Conservation (phyloP, 1,140 invertebrate genomes). For the Colletes latitarsis region DNA sequence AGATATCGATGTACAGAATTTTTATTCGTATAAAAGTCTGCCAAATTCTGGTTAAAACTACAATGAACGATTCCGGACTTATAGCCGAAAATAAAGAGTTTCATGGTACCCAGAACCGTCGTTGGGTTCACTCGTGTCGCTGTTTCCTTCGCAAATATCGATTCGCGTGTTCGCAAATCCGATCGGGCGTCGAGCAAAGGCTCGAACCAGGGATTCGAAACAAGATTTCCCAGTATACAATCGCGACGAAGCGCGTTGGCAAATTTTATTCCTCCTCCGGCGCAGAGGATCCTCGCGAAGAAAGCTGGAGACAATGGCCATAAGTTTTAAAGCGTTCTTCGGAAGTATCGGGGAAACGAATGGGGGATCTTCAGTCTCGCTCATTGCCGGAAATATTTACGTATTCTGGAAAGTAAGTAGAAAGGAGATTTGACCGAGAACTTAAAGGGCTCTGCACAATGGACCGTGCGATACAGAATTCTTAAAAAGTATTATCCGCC, state of each 20-base stretch:
- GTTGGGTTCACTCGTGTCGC: background rate
- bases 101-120: no score
- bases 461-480: no score
- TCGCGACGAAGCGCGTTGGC: background rate
- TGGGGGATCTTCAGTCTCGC: background rate
- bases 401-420: background rate
- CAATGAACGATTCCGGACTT: no score
- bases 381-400: background rate
- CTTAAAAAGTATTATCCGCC: no score
- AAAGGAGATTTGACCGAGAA: background rate
- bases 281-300: background rate
- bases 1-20: no score
- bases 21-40: no score
- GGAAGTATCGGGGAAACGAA: background rate
- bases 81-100: no score
- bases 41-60: no score
- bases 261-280: constrained; percentile 21
- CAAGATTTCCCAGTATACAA: background rate
- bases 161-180: constrained; percentile 1
- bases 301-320: background rate
- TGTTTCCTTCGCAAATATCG: background rate
- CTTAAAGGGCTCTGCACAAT: background rate
- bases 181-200: constrained; percentile 13
- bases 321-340: background rate
- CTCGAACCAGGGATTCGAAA: background rate